A percentile compares a stretch with the other conserved stretches of the same genome.
These are phyloP conservation scores for Oenanthe oenanthe DNA, from an alignment of 2,113 vertebrate genomes.

Conservation along the genomic window DNA sequence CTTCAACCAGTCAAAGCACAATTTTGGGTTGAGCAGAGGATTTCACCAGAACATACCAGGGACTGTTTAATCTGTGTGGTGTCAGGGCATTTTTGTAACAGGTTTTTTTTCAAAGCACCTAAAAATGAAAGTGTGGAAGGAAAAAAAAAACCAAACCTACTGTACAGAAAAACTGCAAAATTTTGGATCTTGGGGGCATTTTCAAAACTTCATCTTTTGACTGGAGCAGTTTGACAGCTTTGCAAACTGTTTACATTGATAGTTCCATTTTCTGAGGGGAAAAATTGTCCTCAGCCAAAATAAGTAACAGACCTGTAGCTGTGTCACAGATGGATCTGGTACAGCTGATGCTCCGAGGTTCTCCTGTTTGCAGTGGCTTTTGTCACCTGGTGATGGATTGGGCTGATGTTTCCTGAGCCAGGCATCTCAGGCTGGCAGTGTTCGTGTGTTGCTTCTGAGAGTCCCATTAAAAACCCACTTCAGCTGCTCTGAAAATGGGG, in stretches of 20 bases:
- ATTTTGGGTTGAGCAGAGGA: not conserved
- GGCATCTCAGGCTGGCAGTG: not conserved
- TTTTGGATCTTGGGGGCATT: not conserved
- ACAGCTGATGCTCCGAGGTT: not conserved
- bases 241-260: not conserved
- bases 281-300: not conserved
- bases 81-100: not conserved
- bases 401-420: not conserved
- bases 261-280: not conserved
- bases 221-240: constrained; percentile 5
- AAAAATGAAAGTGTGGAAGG: not conserved
- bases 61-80: not conserved
- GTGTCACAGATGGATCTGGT: not conserved
- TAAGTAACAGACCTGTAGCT: not conserved
- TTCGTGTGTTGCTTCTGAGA: not conserved
- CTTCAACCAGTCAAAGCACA: not conserved
- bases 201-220: not conserved
- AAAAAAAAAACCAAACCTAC: not conserved
- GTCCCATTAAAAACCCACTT: not conserved
- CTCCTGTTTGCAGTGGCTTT: not conserved
- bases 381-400: not conserved
- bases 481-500: not conserved
- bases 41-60: not conserved
- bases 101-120: not conserved
- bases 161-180: not conserved